phyloP scores from a whole-genome alignment of 2,888 invertebrate species.

The Cryptocephalus moraei region DNA sequence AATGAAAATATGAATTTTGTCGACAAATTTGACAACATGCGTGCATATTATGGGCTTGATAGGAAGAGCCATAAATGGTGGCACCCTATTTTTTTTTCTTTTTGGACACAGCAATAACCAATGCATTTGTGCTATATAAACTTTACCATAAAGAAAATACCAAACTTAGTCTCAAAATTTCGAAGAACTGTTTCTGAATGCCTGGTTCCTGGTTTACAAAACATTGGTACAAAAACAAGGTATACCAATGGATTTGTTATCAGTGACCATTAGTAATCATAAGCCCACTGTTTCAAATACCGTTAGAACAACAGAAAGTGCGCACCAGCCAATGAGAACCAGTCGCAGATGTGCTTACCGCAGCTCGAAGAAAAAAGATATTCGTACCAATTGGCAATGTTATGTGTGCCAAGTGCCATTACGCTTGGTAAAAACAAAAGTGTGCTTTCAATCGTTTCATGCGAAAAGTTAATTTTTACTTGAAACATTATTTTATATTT shows the following conservation, averaged over 20 bases:
- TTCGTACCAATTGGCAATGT: conserved; percentile 1
- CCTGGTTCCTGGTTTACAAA: neutral
- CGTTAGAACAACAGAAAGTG: no score
- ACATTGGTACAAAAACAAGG: no score
- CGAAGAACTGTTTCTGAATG: neutral
- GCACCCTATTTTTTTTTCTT: conserved; percentile 1
- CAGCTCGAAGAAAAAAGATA: conserved; percentile 2
- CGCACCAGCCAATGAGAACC: no score
- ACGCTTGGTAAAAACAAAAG: neutral
- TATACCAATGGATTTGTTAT: neutral
- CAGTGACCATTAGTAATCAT: neutral
- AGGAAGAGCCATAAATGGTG: no score
- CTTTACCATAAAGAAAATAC: neutral
- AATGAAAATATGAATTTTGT: neutral
- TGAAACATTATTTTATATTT: no score
- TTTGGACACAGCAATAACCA: conserved; percentile 1
- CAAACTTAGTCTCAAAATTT: neutral
- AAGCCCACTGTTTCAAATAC: conserved; percentile 1
- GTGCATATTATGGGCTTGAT: neutral
- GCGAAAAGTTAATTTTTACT: no score
- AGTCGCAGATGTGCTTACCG: conserved; percentile 1
- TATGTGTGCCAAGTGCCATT: neutral
- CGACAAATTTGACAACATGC: neutral
- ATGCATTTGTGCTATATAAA: conserved; percentile 1
- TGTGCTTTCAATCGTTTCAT: conserved; percentile 1